Evolutionary conservation across 2,888 invertebrate genomes (phyloP).

Genomic region (Calameuta filiformis): DNA sequence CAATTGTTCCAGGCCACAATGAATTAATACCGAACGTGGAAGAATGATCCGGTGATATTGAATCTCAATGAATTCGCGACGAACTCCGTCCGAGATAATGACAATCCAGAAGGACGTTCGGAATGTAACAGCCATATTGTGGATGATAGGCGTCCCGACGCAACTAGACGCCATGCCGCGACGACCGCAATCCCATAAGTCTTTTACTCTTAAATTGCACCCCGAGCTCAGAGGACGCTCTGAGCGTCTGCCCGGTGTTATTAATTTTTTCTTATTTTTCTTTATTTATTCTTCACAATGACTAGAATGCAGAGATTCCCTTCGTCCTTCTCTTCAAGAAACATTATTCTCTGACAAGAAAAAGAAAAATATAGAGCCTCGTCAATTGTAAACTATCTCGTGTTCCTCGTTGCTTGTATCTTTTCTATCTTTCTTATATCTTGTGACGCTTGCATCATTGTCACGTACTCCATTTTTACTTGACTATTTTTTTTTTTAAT

Average conservation of each 20-base stretch:
- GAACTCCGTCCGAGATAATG: neutral
- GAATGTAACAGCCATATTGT: neutral
- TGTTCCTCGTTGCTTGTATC: neutral
- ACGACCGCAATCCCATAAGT: neutral
- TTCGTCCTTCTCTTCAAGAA: constrained; percentile 8
- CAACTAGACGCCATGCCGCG: neutral
- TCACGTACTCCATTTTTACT: neutral
- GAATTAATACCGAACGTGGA: neutral
- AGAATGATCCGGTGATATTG: neutral
- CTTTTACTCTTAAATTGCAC: constrained; percentile 27
- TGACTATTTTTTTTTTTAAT: neutral
- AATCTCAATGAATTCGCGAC: neutral
- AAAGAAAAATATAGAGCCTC: constrained; percentile 6
- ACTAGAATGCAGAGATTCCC: constrained; percentile 33
- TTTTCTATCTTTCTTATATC: neutral
- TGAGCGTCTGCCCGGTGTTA: constrained; percentile 30
- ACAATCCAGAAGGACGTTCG: neutral
- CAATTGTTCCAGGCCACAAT: neutral
- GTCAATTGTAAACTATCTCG: neutral
- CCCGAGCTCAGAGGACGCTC: constrained; percentile 30
- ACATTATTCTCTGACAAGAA: constrained; percentile 2
- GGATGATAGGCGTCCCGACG: neutral
- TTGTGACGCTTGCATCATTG: neutral
- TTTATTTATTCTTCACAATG: constrained; percentile 10
- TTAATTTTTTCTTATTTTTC: neutral